phyloP scores from a whole-genome alignment of 2,113 vertebrate species.

The Salvator merianae region DNA sequence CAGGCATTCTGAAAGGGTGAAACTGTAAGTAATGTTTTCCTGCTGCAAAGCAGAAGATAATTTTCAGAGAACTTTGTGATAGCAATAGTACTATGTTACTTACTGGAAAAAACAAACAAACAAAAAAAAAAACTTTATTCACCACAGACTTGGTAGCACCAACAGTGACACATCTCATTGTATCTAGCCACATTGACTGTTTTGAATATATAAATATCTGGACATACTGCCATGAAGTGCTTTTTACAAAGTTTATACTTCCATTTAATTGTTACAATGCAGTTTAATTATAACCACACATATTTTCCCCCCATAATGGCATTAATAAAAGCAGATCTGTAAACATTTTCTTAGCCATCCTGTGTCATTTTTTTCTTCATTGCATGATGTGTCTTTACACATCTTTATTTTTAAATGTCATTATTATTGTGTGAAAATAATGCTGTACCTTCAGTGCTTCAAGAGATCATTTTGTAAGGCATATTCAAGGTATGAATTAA shows the following conservation, averaged over 20 bases:
- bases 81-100: too few relatives aligned
- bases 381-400: neutral
- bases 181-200: neutral
- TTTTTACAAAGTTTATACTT: neutral
- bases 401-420: neutral
- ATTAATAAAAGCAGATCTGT: neutral
- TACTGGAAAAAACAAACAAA: too few relatives aligned
- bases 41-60: neutral
- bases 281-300: neutral
- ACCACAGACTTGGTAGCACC: neutral
- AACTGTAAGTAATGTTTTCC: neutral
- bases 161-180: neutral
- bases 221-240: neutral
- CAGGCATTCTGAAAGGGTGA: too few relatives aligned
- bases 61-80: neutral
- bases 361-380: neutral
- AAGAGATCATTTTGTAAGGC: neutral
- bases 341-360: conserved; percentile 6
- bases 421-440: neutral
- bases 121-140: neutral
- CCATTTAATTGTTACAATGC: neutral
- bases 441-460: neutral
- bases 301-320: neutral
- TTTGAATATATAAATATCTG: neutral
- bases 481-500: conserved; percentile 7